phyloP scores from a whole-genome alignment of 2,797 vertebrate genomes.

The Neopelma chrysocephalum region DNA sequence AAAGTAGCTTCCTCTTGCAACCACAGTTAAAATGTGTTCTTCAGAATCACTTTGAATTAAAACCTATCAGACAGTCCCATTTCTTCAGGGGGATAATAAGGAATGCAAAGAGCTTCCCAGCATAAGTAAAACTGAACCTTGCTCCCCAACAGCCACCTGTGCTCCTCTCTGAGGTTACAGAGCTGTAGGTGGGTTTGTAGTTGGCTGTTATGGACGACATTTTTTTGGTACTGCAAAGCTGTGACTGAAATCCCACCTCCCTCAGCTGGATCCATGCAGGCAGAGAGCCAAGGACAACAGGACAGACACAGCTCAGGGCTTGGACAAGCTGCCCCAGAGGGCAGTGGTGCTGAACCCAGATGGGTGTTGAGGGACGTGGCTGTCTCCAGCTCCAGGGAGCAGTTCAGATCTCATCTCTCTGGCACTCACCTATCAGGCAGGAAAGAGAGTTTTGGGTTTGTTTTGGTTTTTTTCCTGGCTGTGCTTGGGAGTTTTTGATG shows the following conservation, averaged over 20 bases:
- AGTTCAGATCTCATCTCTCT: not conserved
- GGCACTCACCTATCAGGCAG: not conserved
- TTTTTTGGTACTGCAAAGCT: not conserved
- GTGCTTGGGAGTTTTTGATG: accelerated
- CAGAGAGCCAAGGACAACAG: not conserved
- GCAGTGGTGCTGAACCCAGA: not conserved
- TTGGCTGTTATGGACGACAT: accelerated
- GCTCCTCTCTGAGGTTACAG: not conserved
- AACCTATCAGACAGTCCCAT: not conserved
- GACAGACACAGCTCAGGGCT: not conserved
- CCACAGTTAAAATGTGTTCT: not conserved
- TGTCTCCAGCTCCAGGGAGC: not conserved
- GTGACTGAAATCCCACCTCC: not conserved
- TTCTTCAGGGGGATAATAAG: not conserved
- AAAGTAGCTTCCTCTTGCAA: not conserved
- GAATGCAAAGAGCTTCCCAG: not conserved
- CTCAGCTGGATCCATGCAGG: accelerated
- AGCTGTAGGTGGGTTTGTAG: not conserved
- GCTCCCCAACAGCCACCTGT: accelerated
- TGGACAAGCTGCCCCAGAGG: not conserved
- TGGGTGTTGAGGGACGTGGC: accelerated
- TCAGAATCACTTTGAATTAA: not conserved
- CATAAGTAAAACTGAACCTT: not conserved
- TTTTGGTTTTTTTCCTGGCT: not conserved
- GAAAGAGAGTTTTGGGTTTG: not conserved